Percentiles rank a stretch among this genome's conserved stretches.
Conservation (phyloP, 2,797 vertebrate species). For the Harpagifer antarcticus region DNA sequence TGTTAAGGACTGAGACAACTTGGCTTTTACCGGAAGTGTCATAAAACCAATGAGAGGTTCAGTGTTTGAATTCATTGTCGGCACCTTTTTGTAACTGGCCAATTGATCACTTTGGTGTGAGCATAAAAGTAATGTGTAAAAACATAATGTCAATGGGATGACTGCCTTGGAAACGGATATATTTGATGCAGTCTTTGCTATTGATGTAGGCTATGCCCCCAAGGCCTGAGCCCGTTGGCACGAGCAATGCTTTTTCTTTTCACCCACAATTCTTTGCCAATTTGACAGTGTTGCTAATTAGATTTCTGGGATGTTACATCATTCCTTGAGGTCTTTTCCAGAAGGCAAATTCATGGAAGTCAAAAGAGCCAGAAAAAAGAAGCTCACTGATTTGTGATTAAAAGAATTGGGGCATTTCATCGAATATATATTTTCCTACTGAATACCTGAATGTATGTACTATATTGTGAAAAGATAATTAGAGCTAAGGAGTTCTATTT, state of each 20-base stretch:
- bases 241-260: background rate
- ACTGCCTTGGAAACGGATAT: background rate
- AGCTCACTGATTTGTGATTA: background rate
- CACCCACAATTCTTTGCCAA: slow-evolving; percentile 18
- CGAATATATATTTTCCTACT: slow-evolving; percentile 9
- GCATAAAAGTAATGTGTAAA: background rate
- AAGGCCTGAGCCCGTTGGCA: background rate
- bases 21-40: background rate
- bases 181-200: background rate
- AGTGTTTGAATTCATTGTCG: background rate
- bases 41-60: background rate
- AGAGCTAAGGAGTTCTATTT: background rate
- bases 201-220: background rate
- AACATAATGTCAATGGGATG: background rate
- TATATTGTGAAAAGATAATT: background rate
- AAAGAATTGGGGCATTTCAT: slow-evolving; percentile 35
- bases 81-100: no score
- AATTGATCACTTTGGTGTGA: background rate
- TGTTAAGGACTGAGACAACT: background rate
- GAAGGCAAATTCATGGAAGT: slow-evolving; percentile 39
- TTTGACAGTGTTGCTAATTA: slow-evolving; percentile 10
- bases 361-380: slow-evolving; percentile 37
- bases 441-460: background rate
- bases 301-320: slow-evolving; percentile 20
- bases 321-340: slow-evolving; percentile 26